Conservation (phyloP, 64 coral and sea anemone genomes). For the Orbicella faveolata region DNA sequence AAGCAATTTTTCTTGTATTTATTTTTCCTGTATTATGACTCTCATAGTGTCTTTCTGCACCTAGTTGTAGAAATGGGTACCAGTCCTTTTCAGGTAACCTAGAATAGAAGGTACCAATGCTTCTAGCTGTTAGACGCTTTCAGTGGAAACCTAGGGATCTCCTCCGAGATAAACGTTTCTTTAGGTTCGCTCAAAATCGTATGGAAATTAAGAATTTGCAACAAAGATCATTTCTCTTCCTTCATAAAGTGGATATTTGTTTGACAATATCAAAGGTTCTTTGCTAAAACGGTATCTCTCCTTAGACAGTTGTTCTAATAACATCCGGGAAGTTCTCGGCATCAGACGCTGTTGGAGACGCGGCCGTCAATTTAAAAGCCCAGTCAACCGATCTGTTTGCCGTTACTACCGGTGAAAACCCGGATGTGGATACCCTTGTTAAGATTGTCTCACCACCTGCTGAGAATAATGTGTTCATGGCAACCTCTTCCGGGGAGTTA, state of each 20-base stretch:
- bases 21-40: too few relatives aligned
- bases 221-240: background rate
- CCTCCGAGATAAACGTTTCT: too few relatives aligned
- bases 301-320: constrained; percentile 61
- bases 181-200: too few relatives aligned
- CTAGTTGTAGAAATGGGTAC: too few relatives aligned
- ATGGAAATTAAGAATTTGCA: too few relatives aligned
- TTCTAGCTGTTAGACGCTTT: too few relatives aligned
- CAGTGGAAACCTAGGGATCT: too few relatives aligned
- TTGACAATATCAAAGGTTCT: too few relatives aligned
- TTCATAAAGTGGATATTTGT: background rate
- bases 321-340: constrained; percentile 43
- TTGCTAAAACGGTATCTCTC: background rate
- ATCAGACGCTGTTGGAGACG: constrained; percentile 6
- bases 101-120: too few relatives aligned
- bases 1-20: background rate
- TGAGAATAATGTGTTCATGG: constrained; percentile 60
- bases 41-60: too few relatives aligned
- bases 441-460: constrained; percentile 47
- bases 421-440: constrained; percentile 20
- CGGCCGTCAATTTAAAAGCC: constrained; percentile 35
- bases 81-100: too few relatives aligned
- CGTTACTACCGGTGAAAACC: constrained; percentile 52
- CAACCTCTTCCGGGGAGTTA: constrained; percentile 37
- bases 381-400: constrained; percentile 17